These are phyloP conservation scores for Magallana ariakensis DNA, from an alignment of 1,140 invertebrate genomes.

Conservation along the genomic window DNA sequence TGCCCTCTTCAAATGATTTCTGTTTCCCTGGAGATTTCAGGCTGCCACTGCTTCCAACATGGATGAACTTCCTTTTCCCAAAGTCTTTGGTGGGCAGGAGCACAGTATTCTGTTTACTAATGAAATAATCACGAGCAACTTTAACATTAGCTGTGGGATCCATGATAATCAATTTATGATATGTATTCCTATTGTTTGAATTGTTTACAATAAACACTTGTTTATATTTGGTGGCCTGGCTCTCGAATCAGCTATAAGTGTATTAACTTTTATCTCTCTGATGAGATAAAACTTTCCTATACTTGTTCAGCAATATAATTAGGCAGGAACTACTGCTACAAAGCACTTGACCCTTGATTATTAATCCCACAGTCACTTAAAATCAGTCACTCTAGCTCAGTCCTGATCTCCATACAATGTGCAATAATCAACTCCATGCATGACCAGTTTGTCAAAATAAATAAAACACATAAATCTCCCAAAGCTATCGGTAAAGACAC, in stretches of 20 bases:
- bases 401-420: neutral
- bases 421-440: no score
- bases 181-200: neutral
- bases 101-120: constrained; percentile 70
- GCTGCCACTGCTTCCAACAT: constrained; percentile 57
- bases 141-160: constrained; percentile 59
- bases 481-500: neutral
- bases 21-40: constrained; percentile 35
- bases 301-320: neutral
- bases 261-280: neutral
- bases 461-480: neutral
- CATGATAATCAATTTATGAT: neutral
- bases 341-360: neutral
- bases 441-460: neutral
- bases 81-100: constrained; percentile 71
- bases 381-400: no score
- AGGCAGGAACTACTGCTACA: constrained; percentile 11
- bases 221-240: no score
- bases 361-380: no score
- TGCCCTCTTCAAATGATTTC: constrained; percentile 22
- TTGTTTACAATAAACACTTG: neutral
- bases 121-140: constrained; percentile 70
- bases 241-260: neutral
- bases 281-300: neutral
- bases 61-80: constrained; percentile 68